Evolutionary conservation across 2,888 invertebrate genomes (phyloP), one percentile per base, ranked within the genome.

Genomic region (Incurvaria masculella): DNA sequence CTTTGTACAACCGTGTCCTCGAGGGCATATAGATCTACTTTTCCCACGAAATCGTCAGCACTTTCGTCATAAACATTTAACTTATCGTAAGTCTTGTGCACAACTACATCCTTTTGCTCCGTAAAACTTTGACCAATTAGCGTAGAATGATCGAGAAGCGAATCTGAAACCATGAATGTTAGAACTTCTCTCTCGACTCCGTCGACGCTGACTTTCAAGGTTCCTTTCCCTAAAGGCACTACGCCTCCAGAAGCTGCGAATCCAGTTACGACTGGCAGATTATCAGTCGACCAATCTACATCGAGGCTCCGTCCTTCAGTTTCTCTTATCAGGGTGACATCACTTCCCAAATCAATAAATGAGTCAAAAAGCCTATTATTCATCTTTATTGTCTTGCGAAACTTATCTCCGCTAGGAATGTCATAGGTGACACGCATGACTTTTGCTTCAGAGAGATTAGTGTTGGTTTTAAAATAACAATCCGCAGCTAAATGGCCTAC

Each of bases 401-500:
- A 33, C 33, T 33, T 33, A 33, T 33, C 14, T 14, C 11, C 33
- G 14, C 33, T 33, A 33, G 4, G 14, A 33, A n/a, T 33, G 33
- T 14, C 33, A 33, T n/a, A 33, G 33, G 14, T n/a, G 14, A 33
- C 33, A 33, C 33, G 33, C 33, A 33, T 33, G 33, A 33, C 33
- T 33, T 33, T 33, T 14, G 33, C 33, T n/a, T 33, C 33, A 33
- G 33, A 33, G 33, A n/a, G 33, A n/a, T 33, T 33, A 5, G 23
- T 10, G 23, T 23, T 23, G 10, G 23, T 23, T 23, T 23, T 23
- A 23, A 10, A 23, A 23, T 23, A 23, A 10, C 48, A 48, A 14
- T 48, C 26, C 6, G 44, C 48, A 21, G 45, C 33, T 4, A 40
- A 33, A 45, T 48, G 48, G 27, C 48, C 48, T 17, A 42, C 17